Evolutionary conservation across 2,888 invertebrate genomes (phyloP).

Genomic region (Venustoraphidia nigricollis): DNA sequence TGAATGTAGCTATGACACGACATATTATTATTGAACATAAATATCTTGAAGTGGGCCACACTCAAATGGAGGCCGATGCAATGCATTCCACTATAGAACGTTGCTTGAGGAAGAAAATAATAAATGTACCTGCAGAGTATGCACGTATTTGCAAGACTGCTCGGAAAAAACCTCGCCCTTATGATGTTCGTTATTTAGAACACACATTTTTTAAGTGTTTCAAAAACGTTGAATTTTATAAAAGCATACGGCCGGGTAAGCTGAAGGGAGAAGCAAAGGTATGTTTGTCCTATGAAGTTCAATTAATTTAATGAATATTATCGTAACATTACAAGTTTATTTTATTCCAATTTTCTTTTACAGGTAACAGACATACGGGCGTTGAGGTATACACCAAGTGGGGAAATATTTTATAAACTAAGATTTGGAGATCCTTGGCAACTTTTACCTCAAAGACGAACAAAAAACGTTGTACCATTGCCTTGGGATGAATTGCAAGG

Average conservation of each 20-base stretch:
- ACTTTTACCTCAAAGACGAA: not conserved
- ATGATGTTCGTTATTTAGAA: conserved; percentile 11
- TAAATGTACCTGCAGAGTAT: conserved; percentile 13
- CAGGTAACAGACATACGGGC: conserved; percentile 7
- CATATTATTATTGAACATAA: conserved; percentile 16
- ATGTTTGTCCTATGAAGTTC: too few relatives aligned
- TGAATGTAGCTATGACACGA: conserved; percentile 10
- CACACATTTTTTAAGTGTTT: conserved; percentile 8
- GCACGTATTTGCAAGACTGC: conserved; percentile 10
- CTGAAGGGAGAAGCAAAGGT: conserved; percentile 5
- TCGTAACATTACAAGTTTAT: too few relatives aligned
- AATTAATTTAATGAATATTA: too few relatives aligned
- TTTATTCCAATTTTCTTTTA: not conserved
- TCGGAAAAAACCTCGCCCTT: conserved; percentile 12
- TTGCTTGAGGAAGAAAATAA: conserved; percentile 8
- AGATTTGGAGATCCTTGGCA: conserved; percentile 1
- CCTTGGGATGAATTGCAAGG: not conserved
- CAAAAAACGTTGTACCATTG: not conserved
- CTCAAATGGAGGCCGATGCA: conserved; percentile 17
- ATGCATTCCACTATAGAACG: conserved; percentile 15
- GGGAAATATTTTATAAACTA: conserved; percentile 5
- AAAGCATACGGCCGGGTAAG: conserved; percentile 5
- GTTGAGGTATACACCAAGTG: conserved; percentile 5
- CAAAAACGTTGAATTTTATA: not conserved
- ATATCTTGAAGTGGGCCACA: conserved; percentile 16